phyloP scores from a whole-genome alignment of 2,888 invertebrate genomes.

The Zygogramma bicolorata region DNA sequence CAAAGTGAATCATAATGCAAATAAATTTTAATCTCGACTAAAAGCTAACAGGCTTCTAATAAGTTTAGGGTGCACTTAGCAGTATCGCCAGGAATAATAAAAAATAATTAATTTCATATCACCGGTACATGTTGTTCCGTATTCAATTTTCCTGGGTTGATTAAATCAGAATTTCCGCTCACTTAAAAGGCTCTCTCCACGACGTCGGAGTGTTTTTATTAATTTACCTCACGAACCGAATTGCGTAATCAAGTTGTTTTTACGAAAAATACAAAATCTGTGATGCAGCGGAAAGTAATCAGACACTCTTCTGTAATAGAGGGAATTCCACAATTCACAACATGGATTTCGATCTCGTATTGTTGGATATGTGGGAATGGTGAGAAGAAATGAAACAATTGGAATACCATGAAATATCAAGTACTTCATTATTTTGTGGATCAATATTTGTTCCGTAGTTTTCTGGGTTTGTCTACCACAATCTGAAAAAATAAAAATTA shows the following conservation, averaged over 20 bases:
- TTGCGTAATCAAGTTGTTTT: neutral
- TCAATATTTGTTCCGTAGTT: no score
- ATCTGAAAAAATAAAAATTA: no score
- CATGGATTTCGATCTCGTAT: no score
- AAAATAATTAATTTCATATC: constrained; percentile 52
- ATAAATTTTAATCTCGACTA: constrained; percentile 60
- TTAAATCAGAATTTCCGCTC: constrained; percentile 24
- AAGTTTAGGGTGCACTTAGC: constrained; percentile 51
- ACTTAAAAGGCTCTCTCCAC: constrained; percentile 6
- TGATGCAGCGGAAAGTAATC: no score
- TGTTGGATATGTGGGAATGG: no score
- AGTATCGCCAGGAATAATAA: constrained; percentile 50
- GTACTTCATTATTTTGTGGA: no score
- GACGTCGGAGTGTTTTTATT: neutral
- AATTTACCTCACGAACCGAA: neutral
- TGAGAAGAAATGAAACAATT: no score
- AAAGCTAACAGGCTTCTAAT: constrained; percentile 59
- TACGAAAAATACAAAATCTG: no score
- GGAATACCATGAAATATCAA: no score
- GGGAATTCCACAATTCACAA: no score
- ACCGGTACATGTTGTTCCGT: constrained; percentile 22
- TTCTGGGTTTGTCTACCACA: no score
- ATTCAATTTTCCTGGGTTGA: constrained; percentile 27
- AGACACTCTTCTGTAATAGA: no score
- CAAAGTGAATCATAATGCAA: constrained; percentile 60